Evolutionary conservation across 2,888 invertebrate species (phyloP), one percentile per base, ranked within the genome.

Genomic region (Thysanoteuthis rhombus): DNA sequence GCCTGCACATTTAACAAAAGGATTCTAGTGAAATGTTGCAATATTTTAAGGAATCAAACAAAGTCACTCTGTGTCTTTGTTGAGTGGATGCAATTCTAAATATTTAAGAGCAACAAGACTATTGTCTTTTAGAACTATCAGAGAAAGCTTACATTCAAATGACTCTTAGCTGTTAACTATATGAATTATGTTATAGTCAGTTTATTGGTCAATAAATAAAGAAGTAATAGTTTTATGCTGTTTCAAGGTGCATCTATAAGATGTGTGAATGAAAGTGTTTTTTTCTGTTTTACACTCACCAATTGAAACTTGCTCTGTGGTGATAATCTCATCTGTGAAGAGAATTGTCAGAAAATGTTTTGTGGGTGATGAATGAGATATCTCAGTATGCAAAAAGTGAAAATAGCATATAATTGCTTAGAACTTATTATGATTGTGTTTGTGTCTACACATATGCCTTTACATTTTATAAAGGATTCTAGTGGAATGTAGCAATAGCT

Each of bases 271-370:
- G n/a, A n/a, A 75, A 75, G 12, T 8, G 10, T 75, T n/a, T 75
- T n/a, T n/a, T n/a, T n/a, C 16, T 90, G 90, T 39, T 25, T 90
- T 39, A 90, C 39, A 90, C 90, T 90, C 42, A 90, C 90, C 90
- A 90, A 10, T 90, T 40, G n/a, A n/a, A n/a, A n/a, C n/a, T n/a
- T n/a, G n/a, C n/a, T 28, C 42, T 40, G 90, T 39, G 32, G 90
- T 90, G 39, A 40, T 90, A 22, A 42, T 90, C 40, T 39, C 40
- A 40, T 45, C 92, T 92, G 92, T 92, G 40, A 92, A 40, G 92
- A 40, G 45, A 92, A 92, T 40, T n/a, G 40, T 92, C 40, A 92
- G 91, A 91, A 91, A 40, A 91, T 75, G 75, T 75, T 75, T 75
- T n/a, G 10, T 75, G n/a, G 75, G 75, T 75, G 75, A n/a, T 36